Evolutionary conservation across 2,797 vertebrate species (phyloP), one percentile per base, ranked within the genome.

Genomic region (Parotocinclus haroldoi): DNA sequence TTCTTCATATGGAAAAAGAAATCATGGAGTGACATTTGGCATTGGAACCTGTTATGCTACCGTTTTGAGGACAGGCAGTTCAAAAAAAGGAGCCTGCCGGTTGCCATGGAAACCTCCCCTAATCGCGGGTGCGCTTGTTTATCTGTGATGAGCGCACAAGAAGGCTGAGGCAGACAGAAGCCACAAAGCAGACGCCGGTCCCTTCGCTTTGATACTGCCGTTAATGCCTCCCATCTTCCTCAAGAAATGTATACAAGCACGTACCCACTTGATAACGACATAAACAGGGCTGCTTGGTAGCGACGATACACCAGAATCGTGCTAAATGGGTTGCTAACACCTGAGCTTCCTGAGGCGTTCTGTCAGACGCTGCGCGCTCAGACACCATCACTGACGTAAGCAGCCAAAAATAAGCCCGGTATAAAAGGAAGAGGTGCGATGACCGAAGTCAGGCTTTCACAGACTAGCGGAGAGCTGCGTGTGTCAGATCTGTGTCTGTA

Each of bases 11-110:
- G 63, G 68, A 65, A 78, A 73, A 74, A 48, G 50, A 52, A 57
- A 44, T 44, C 39, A 45, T 49, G 45, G 62, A 50, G 67, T 76
- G 78, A 71, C 88, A 88, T 84, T 27, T 86, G 88, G 88, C 87
- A 86, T 88, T 88, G 85, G 89, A 90, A 85, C 84, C 87, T 82
- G 84, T 86, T 85, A 88, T 89, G 89, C 87, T 89, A 81, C 86
- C 81, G 82, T 85, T 86, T 88, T 79, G 83, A 87, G 87, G 86
- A 90, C 84, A 80, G 79, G 76, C 82, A 86, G 84, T 86, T 71
- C 68, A 80, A 82, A 27, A 55, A 7, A 88, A 77, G 62, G 84
- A 79, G 83, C 75, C 80, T 82, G 77, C 82, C 76, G 79, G 90
- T 91, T 90, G 78, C 86, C 79, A 91, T 90, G 88, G 90, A 88